phyloP scores from a whole-genome alignment of 2,797 vertebrate genomes.

The Erithacus rubecula region DNA sequence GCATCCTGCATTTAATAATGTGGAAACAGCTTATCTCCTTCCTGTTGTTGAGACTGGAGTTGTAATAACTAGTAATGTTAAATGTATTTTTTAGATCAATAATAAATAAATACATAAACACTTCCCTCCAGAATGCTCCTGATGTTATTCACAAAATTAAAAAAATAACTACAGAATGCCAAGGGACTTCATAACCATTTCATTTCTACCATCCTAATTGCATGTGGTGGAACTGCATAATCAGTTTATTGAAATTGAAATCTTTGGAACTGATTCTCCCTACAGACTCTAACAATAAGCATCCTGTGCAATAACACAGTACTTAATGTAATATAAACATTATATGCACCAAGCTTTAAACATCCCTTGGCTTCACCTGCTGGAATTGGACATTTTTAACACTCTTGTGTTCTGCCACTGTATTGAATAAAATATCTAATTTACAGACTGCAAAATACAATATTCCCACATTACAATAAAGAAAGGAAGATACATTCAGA shows the following conservation, averaged over 20 bases:
- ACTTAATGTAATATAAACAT: conserved; percentile 86
- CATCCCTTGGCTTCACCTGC: conserved; percentile 64
- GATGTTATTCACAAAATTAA: conserved; percentile 96
- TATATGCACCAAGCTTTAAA: conserved; percentile 79
- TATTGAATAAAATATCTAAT: conserved; percentile 80
- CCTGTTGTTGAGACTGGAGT: conserved; percentile 81
- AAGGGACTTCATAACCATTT: conserved; percentile 88
- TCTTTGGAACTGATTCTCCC: conserved; percentile 86
- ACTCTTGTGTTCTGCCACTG: conserved; percentile 71
- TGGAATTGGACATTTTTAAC: conserved; percentile 76
- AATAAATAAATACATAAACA: conserved; percentile 95
- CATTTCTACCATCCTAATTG: conserved; percentile 86
- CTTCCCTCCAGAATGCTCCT: conserved; percentile 82
- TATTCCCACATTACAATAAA: conserved; percentile 81
- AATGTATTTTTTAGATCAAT: conserved; percentile 88
- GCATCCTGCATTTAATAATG: conserved; percentile 75
- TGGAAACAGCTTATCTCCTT: conserved; percentile 72
- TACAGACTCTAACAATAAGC: conserved; percentile 82
- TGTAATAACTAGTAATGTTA: conserved; percentile 91
- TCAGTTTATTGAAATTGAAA: conserved; percentile 91
- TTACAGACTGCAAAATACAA: conserved; percentile 80
- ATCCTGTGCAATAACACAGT: conserved; percentile 77
- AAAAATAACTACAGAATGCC: conserved; percentile 80
- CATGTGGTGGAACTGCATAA: conserved; percentile 84
- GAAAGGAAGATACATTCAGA: conserved; percentile 69